Conservation (phyloP, 2,797 vertebrate genomes). For the Pipistrellus pipistrellus region DNA sequence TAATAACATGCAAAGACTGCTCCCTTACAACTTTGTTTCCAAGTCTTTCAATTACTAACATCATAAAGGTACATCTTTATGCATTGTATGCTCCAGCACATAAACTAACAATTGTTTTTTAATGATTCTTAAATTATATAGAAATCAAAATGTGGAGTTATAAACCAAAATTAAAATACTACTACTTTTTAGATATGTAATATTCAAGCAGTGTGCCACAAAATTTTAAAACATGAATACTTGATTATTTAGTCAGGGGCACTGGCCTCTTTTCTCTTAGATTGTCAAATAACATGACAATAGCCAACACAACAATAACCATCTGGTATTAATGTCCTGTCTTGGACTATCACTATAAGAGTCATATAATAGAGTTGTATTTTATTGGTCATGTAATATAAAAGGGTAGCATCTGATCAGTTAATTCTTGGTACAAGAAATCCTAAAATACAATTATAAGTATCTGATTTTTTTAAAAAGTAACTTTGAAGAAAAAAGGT, state of each 20-base stretch:
- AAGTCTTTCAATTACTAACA: background rate
- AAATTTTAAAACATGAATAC: background rate
- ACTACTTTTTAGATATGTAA: background rate
- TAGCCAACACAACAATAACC: background rate
- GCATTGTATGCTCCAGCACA: background rate
- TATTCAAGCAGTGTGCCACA: background rate
- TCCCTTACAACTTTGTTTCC: background rate
- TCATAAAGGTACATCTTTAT: background rate
- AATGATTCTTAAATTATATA: background rate
- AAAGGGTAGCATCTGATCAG: background rate
- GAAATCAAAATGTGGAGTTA: background rate
- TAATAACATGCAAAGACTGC: background rate
- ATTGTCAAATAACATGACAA: background rate
- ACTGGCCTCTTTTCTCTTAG: background rate
- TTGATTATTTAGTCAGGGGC: background rate
- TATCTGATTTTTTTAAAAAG: background rate
- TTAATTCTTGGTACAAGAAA: background rate
- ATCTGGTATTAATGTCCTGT: background rate
- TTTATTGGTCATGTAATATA: background rate
- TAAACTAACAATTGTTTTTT: background rate
- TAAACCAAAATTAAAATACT: background rate
- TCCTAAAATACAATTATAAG: background rate
- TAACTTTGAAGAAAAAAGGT: background rate
- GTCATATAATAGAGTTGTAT: background rate
- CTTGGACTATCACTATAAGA: background rate